Evolutionary conservation across 2,888 invertebrate species (phyloP).

Genomic region (Gymnocheta viridis): DNA sequence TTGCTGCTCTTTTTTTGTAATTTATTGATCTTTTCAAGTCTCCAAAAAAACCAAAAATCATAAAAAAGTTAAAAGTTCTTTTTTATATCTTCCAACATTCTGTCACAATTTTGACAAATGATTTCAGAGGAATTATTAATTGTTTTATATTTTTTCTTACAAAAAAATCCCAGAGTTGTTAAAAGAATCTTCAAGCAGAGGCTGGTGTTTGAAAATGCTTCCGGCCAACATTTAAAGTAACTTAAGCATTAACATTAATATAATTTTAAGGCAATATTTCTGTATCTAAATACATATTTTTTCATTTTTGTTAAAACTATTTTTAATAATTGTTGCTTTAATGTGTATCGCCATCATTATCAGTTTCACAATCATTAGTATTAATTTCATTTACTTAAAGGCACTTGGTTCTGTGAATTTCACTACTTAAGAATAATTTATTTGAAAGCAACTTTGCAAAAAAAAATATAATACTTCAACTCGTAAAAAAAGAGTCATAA

Average conservation of each 20-base stretch:
- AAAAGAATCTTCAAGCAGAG: neutral
- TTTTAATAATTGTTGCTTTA: conserved; percentile 8
- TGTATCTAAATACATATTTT: neutral
- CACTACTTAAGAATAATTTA: conserved; percentile 9
- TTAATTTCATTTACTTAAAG: conserved; percentile 10
- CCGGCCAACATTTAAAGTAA: conserved; percentile 26
- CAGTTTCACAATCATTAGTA: neutral
- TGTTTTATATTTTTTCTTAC: conserved; percentile 13
- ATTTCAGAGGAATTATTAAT: conserved; percentile 58
- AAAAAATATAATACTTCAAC: neutral
- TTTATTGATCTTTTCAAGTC: conserved; percentile 26
- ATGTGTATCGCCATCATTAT: neutral
- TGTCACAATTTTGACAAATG: conserved; percentile 61
- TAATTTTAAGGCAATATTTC: conserved; percentile 2
- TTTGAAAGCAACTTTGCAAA: conserved; percentile 6
- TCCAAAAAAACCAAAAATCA: neutral
- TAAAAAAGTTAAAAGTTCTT: neutral
- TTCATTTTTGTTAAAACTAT: neutral
- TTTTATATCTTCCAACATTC: neutral
- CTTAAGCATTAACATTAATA: conserved; percentile 55
- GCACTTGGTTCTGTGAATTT: conserved; percentile 5
- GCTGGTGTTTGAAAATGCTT: conserved; percentile 1
- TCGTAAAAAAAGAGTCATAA: conserved; percentile 14
- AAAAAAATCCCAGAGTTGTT: neutral
- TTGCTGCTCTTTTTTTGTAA: conserved; percentile 3